Evolutionary conservation across 2,797 vertebrate genomes (phyloP).

Genomic region (Galaxias olidus): DNA sequence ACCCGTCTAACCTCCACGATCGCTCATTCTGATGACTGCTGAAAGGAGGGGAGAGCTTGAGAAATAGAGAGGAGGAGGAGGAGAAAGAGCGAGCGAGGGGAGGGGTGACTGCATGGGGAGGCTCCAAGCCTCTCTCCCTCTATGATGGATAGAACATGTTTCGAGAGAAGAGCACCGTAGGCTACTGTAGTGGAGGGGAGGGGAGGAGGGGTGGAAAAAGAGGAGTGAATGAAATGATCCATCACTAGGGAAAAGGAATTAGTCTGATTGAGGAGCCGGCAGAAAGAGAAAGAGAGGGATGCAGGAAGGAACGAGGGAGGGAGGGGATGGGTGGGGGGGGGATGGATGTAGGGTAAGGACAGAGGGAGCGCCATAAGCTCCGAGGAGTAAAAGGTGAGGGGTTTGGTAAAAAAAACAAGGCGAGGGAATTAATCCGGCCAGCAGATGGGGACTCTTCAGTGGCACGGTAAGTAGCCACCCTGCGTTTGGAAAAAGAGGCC

Average conservation of each 20-base stretch:
- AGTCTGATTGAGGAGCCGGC: conserved; percentile 60
- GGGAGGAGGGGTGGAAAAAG: conserved; percentile 50
- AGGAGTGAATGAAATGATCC: conserved; percentile 66
- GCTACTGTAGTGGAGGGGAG: conserved; percentile 37
- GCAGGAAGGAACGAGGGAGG: neutral
- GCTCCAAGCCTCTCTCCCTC: conserved; percentile 43
- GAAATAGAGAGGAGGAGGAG: conserved; percentile 31
- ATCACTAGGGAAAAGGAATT: conserved; percentile 72
- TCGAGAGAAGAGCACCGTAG: conserved; percentile 58
- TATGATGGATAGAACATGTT: conserved; percentile 75
- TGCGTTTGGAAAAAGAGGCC: conserved; percentile 57
- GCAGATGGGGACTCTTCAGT: conserved; percentile 72
- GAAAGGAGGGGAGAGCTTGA: conserved; percentile 55
- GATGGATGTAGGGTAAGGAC: conserved; percentile 1
- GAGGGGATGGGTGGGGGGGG: neutral
- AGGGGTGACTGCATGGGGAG: conserved; percentile 40
- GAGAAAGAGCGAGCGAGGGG: conserved; percentile 36
- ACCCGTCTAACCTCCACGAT: conserved; percentile 75
- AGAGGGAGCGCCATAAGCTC: conserved; percentile 48
- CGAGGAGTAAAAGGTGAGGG: conserved; percentile 57
- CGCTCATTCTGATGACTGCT: conserved; percentile 75
- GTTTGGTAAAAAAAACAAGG: conserved; percentile 57
- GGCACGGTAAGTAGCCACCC: conserved; percentile 63
- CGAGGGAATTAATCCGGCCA: conserved; percentile 58
- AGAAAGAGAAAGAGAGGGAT: conserved; percentile 29